Percentiles rank a stretch among this genome's conserved stretches.
These are phyloP conservation scores for Octomys mimax DNA, from an alignment of 2,797 vertebrate genomes.

Conservation along the genomic window DNA sequence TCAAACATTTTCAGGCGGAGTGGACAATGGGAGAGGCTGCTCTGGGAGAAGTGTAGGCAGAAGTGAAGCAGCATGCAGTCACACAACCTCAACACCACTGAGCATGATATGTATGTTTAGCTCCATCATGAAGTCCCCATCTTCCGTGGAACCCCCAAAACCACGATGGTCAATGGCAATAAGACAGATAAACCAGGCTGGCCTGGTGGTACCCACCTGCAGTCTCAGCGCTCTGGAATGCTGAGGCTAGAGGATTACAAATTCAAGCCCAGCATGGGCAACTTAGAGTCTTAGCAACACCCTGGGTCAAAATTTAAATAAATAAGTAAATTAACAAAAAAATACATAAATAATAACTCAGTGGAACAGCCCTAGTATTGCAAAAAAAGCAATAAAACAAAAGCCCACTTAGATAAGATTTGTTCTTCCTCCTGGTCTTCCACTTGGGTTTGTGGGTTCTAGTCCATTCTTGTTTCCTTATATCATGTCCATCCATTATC, in stretches of 20 bases:
- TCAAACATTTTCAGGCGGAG: rapidly evolving
- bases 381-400: background rate
- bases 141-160: background rate
- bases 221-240: background rate
- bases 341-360: background rate
- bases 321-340: background rate
- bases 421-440: background rate
- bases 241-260: background rate
- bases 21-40: background rate
- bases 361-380: background rate
- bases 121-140: background rate
- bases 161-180: background rate
- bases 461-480: background rate
- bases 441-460: rapidly evolving
- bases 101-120: background rate
- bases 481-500: rapidly evolving
- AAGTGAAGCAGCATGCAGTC: rapidly evolving
- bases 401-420: background rate
- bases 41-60: background rate
- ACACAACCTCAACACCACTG: background rate
- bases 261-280: background rate
- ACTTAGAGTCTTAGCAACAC: background rate
- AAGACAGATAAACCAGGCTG: background rate
- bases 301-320: background rate
- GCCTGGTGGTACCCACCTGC: background rate